Percentiles rank a stretch among this genome's conserved stretches.
Evolutionary conservation across 1,140 invertebrate species (phyloP).

Genomic region (Conus ventricosus): DNA sequence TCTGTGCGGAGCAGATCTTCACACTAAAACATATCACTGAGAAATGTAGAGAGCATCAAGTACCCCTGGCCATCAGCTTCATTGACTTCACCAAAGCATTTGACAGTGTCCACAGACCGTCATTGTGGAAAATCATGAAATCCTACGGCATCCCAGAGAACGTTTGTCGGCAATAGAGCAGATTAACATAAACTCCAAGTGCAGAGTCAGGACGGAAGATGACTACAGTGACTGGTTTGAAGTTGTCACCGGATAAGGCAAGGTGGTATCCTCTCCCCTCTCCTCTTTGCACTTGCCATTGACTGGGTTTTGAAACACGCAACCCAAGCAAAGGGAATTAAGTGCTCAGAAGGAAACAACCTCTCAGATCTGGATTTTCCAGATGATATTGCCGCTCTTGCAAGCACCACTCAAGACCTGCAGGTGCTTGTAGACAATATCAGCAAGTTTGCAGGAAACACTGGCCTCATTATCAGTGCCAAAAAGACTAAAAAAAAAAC

Average conservation of each 20-base stretch:
- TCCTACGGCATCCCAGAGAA: constrained; percentile 48
- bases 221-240: constrained; percentile 38
- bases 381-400: too few relatives aligned
- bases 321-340: constrained; percentile 35
- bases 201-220: constrained; percentile 29
- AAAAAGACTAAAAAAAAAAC: too few relatives aligned
- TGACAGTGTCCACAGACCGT: constrained; percentile 53
- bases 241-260: constrained; percentile 40
- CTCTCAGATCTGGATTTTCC: too few relatives aligned
- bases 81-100: constrained; percentile 60
- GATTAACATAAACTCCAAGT: constrained; percentile 29
- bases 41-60: constrained; percentile 53
- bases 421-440: too few relatives aligned
- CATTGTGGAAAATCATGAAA: constrained; percentile 47
- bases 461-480: too few relatives aligned
- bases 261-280: constrained; percentile 41
- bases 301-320: constrained; percentile 42
- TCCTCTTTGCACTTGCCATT: constrained; percentile 23
- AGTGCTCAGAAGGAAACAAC: constrained; percentile 13
- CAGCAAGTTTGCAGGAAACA: too few relatives aligned
- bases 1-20: constrained; percentile 45
- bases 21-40: constrained; percentile 48
- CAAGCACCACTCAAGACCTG: too few relatives aligned
- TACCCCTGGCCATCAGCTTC: constrained; percentile 51
- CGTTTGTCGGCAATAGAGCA: constrained; percentile 38